phyloP scores from a whole-genome alignment of 2,797 vertebrate species.

The Coregonus ussuriensis region DNA sequence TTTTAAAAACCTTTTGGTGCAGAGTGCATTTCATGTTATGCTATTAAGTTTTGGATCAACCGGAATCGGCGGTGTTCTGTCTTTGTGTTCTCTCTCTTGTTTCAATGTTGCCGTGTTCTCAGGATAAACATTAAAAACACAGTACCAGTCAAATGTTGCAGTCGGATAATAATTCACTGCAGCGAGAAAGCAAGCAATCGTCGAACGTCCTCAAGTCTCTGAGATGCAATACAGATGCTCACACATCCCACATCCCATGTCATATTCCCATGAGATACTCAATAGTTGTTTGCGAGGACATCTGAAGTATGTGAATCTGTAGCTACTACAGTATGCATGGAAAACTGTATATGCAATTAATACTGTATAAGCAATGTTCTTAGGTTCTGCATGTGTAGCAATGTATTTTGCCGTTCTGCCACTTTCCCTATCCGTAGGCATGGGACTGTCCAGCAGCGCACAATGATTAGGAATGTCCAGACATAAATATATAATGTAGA shows the following conservation, averaged over 20 bases:
- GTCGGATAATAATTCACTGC: constrained; percentile 36
- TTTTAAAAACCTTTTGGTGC: constrained; percentile 37
- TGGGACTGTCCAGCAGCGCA: neutral
- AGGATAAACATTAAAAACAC: constrained; percentile 35
- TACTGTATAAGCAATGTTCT: neutral
- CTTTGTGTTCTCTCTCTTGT: constrained; percentile 16
- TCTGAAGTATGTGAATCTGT: neutral
- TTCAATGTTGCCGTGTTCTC: constrained; percentile 43
- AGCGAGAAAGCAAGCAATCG: neutral
- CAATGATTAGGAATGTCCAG: neutral
- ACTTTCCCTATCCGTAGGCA: neutral
- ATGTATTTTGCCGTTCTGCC: neutral
- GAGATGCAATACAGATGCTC: neutral
- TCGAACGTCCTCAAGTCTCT: neutral
- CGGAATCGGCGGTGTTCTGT: constrained; percentile 21
- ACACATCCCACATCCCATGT: neutral
- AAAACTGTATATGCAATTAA: neutral
- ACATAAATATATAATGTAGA: neutral
- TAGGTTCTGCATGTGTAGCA: neutral
- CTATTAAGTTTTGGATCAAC: constrained; percentile 37
- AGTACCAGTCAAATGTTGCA: constrained; percentile 34
- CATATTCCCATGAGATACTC: neutral
- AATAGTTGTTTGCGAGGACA: neutral
- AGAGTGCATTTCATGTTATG: constrained; percentile 25
- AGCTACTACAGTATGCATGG: neutral